These are phyloP conservation scores for Ameiurus melas DNA, from an alignment of 2,113 vertebrate species.

Conservation along the genomic window DNA sequence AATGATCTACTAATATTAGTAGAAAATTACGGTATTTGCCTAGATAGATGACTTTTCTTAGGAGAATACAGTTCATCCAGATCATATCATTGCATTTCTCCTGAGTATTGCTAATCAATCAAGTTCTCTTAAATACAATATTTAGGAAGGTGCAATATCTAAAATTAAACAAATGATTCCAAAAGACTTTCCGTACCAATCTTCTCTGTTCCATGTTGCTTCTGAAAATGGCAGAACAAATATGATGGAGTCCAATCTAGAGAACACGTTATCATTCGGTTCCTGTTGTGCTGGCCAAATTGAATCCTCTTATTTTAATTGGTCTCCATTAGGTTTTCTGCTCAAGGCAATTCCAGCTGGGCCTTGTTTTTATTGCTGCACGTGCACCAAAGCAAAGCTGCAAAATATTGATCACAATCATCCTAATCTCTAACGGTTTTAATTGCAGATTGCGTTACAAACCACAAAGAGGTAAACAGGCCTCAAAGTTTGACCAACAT, in stretches of 20 bases:
- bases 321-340: conserved; percentile 73
- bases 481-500: conserved; percentile 14
- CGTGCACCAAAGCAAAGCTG: conserved; percentile 66
- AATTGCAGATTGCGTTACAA: conserved; percentile 67
- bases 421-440: conserved; percentile 69
- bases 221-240: conserved; percentile 71
- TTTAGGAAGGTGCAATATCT: conserved; percentile 50
- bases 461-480: conserved; percentile 62
- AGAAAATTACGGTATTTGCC: conserved; percentile 33
- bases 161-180: conserved; percentile 60
- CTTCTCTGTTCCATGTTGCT: conserved; percentile 68
- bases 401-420: conserved; percentile 70
- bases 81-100: background rate
- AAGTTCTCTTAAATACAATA: background rate
- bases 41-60: background rate
- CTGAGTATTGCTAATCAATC: background rate
- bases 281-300: conserved; percentile 78
- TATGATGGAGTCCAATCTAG: conserved; percentile 59
- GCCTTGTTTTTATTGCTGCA: conserved; percentile 63
- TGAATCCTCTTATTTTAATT: conserved; percentile 82
- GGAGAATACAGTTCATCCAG: background rate
- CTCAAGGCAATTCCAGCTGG: conserved; percentile 67
- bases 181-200: conserved; percentile 56
- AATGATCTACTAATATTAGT: conserved; percentile 21
- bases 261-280: conserved; percentile 72